phyloP scores from a whole-genome alignment of 2,888 invertebrate genomes.

The Papilio gigon region DNA sequence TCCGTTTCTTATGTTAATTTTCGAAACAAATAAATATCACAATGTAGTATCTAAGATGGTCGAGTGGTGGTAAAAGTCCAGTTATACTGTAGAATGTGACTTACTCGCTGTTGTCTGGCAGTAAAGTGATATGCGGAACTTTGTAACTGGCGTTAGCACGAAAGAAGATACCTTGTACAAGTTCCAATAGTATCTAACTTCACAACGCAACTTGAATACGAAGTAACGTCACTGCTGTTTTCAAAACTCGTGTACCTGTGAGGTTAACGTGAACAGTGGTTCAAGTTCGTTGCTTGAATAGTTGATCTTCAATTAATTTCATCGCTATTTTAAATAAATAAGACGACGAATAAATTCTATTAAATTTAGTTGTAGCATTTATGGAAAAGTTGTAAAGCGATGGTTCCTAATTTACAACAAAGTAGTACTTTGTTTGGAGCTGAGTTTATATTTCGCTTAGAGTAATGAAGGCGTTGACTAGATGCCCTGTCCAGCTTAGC shows the following conservation, averaged over 20 bases:
- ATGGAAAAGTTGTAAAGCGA: no score
- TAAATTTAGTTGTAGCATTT: no score
- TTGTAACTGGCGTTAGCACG: conserved; percentile 11
- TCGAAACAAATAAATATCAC: no score
- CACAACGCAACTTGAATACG: conserved; percentile 11
- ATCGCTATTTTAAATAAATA: no score
- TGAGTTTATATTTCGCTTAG: conserved; percentile 30
- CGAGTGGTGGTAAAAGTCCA: no score
- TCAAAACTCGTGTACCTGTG: neutral
- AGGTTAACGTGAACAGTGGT: neutral
- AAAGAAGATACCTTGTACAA: conserved; percentile 14
- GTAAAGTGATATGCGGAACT: neutral
- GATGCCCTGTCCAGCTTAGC: conserved; percentile 24
- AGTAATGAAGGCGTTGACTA: conserved; percentile 30
- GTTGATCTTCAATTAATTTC: neutral
- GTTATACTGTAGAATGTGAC: neutral
- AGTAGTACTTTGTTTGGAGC: neutral
- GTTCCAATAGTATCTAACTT: conserved; percentile 18
- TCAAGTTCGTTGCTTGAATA: neutral
- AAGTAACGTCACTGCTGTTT: conserved; percentile 9
- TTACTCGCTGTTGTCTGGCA: neutral
- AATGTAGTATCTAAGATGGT: no score
- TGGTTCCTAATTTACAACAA: conserved; percentile 8
- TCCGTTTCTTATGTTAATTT: no score
- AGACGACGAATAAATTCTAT: no score